Percentiles rank a stretch among this genome's conserved stretches.
phyloP scores from a whole-genome alignment of 2,113 vertebrate genomes.

The Gavia stellata region DNA sequence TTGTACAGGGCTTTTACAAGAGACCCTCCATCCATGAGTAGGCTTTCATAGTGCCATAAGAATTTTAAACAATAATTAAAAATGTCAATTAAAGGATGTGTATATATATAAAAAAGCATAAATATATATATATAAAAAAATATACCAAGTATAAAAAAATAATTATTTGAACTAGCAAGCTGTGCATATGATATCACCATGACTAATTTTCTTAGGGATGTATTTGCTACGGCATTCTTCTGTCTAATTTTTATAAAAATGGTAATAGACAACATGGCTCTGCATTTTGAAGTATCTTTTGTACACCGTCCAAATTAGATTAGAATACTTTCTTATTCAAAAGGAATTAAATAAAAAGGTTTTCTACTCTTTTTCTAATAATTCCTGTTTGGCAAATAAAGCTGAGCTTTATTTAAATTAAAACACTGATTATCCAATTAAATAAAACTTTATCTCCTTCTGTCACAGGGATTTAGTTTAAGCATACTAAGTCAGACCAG shows the following conservation, averaged over 20 bases:
- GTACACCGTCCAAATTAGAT: background rate
- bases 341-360: background rate
- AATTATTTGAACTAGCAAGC: background rate
- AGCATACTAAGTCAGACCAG: background rate
- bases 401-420: conserved; percentile 3
- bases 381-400: conserved; percentile 12
- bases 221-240: background rate
- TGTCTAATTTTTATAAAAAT: background rate
- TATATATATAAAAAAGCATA: background rate
- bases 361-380: background rate
- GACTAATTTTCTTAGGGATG: background rate
- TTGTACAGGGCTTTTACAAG: background rate
- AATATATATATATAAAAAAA: too few relatives aligned
- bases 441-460: background rate
- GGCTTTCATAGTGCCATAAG: background rate
- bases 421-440: background rate
- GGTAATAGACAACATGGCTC: background rate
- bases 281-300: background rate
- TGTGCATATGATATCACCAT: background rate
- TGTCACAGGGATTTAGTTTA: background rate
- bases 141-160: background rate
- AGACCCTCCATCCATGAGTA: background rate
- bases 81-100: background rate
- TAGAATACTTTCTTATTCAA: background rate
- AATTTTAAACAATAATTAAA: background rate